Percentiles rank a stretch among this genome's conserved stretches.
Conservation (phyloP, 2,797 vertebrate species). For the Ataeniobius toweri region DNA sequence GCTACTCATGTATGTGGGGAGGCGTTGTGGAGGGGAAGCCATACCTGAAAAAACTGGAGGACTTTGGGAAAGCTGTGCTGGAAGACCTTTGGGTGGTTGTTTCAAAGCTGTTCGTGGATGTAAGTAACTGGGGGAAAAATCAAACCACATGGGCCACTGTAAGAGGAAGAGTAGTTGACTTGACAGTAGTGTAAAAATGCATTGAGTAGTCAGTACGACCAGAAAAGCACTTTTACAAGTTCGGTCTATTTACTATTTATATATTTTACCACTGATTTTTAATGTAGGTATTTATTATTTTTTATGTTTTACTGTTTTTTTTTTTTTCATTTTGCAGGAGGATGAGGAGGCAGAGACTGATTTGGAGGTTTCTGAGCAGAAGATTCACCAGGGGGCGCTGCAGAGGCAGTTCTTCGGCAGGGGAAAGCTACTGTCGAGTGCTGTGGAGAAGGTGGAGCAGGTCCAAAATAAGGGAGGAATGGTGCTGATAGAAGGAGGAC, state of each 20-base stretch:
- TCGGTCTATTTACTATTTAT: neutral
- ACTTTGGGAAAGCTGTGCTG: conserved; percentile 81
- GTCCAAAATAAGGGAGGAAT: conserved; percentile 71
- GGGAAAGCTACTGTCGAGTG: conserved; percentile 67
- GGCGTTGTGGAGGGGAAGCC: conserved; percentile 82
- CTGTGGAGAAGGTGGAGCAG: conserved; percentile 65
- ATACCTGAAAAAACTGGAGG: conserved; percentile 80
- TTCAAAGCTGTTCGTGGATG: conserved; percentile 78
- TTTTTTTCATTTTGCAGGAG: conserved; percentile 46
- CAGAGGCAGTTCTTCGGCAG: conserved; percentile 79
- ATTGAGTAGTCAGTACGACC: neutral
- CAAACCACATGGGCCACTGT: neutral
- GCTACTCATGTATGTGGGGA: conserved; percentile 86
- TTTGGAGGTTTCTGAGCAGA: conserved; percentile 75
- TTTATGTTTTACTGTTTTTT: neutral
- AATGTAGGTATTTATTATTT: neutral
- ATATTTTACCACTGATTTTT: neutral
- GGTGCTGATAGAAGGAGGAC: conserved; percentile 79
- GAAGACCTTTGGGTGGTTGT: conserved; percentile 84
- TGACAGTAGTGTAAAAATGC: neutral
- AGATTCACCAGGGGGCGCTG: conserved; percentile 79
- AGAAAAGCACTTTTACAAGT: no score
- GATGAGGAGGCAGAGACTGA: conserved; percentile 32
- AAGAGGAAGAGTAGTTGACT: no score
- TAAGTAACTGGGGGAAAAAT: conserved; percentile 45